Percentiles rank a stretch among this genome's conserved stretches.
Evolutionary conservation across 2,888 invertebrate genomes (phyloP).

Genomic region (Dorcus hopei): DNA sequence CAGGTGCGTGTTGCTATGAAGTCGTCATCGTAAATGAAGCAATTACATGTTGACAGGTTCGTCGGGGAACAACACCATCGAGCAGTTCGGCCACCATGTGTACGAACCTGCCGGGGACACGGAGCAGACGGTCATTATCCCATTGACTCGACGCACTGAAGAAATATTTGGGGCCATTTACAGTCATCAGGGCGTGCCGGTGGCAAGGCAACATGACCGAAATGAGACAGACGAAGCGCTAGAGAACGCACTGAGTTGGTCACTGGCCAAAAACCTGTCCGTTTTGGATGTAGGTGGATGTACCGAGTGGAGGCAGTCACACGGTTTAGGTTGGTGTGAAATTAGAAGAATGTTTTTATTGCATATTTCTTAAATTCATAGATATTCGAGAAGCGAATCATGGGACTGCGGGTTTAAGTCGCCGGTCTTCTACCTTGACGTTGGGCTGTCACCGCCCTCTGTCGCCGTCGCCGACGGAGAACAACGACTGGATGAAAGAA

Average conservation of each 20-base stretch:
- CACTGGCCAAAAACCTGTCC: constrained; percentile 42
- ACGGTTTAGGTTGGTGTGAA: no score
- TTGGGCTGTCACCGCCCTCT: not conserved
- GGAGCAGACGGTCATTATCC: constrained; percentile 62
- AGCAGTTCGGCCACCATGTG: constrained; percentile 61
- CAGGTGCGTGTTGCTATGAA: constrained; percentile 26
- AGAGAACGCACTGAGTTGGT: constrained; percentile 47
- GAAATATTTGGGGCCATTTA: constrained; percentile 53
- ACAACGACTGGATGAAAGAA: constrained; percentile 40
- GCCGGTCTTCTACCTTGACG: not conserved
- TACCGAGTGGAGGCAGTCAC: not conserved
- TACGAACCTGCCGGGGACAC: constrained; percentile 57
- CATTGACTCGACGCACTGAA: constrained; percentile 62
- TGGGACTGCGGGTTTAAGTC: not conserved
- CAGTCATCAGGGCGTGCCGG: constrained; percentile 29
- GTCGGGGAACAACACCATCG: constrained; percentile 52
- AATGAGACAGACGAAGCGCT: constrained; percentile 30
- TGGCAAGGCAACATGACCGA: not conserved
- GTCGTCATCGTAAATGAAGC: not conserved
- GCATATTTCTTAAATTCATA: no score
- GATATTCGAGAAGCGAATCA: no score
- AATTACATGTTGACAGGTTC: constrained; percentile 36
- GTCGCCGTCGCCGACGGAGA: constrained; percentile 1
- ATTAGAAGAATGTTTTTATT: no score
- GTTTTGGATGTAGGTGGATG: constrained; percentile 27